These are phyloP conservation scores for Eilema caniola DNA, from an alignment of 2,888 invertebrate species.

Conservation along the genomic window DNA sequence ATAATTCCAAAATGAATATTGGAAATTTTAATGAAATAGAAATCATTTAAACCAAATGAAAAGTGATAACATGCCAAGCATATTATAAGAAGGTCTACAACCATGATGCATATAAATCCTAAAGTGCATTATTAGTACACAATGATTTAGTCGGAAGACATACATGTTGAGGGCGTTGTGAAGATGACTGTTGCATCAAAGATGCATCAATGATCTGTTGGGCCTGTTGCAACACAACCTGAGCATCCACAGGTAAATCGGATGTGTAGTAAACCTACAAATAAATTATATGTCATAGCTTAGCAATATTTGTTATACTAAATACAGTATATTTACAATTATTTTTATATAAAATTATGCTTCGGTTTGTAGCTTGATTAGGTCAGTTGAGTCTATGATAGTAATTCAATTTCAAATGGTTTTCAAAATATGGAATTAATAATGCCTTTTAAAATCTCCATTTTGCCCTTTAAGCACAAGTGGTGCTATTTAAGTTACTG, in stretches of 20 bases:
- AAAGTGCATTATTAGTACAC: constrained; percentile 65
- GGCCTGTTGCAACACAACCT: constrained; percentile 86
- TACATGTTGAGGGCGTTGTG: constrained; percentile 86
- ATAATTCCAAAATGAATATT: constrained; percentile 9
- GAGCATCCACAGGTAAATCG: constrained; percentile 85
- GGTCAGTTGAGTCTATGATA: background rate
- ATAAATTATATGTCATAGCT: constrained; percentile 71
- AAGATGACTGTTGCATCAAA: constrained; percentile 84
- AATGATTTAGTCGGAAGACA: constrained; percentile 70
- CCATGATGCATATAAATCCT: constrained; percentile 55
- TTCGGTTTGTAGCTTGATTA: background rate
- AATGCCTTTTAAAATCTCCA: background rate
- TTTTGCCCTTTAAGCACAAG: background rate
- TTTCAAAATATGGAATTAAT: background rate
- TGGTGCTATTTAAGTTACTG: background rate
- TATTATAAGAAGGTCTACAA: constrained; percentile 59
- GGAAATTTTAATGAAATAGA: constrained; percentile 34
- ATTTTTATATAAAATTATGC: background rate
- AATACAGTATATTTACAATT: constrained; percentile 3
- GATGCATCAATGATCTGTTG: constrained; percentile 87
- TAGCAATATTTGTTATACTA: constrained; percentile 33
- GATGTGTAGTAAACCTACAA: constrained; percentile 87
- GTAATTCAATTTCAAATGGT: background rate
- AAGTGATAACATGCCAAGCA: constrained; percentile 73
- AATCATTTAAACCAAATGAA: constrained; percentile 51